Conservation (phyloP, 2,888 invertebrate species). For the Hirtodrosophila cameraria region DNA sequence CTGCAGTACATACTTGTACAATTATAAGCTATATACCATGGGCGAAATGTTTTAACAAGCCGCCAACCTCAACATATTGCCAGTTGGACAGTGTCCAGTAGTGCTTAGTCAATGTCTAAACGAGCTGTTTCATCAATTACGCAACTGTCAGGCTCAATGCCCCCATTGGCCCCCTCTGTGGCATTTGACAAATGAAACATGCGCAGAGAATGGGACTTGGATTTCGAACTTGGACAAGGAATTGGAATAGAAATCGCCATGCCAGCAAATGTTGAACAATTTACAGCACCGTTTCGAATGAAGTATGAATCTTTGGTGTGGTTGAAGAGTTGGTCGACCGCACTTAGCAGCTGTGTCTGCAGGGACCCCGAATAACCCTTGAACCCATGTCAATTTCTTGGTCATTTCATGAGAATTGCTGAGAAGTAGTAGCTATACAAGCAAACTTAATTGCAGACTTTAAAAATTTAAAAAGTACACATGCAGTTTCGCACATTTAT, state of each 20-base stretch:
- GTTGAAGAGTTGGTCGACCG: conserved; percentile 42
- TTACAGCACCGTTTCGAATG: conserved; percentile 30
- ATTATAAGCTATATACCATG: conserved; percentile 18
- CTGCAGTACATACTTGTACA: conserved; percentile 1
- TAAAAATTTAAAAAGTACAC: conserved; percentile 32
- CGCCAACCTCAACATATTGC: conserved; percentile 58
- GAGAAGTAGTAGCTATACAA: conserved; percentile 24
- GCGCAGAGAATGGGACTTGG: conserved; percentile 57
- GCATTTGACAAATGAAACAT: conserved; percentile 75
- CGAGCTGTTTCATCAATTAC: conserved; percentile 73
- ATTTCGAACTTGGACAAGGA: conserved; percentile 3
- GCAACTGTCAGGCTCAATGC: conserved; percentile 36
- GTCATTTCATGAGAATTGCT: conserved; percentile 56
- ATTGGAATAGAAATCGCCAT: conserved; percentile 33
- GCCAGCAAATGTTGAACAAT: conserved; percentile 18
- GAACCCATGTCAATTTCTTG: conserved; percentile 66
- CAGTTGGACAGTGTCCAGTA: conserved; percentile 57
- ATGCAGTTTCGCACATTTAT: conserved; percentile 30
- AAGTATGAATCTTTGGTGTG: conserved; percentile 41
- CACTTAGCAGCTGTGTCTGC: conserved; percentile 48
- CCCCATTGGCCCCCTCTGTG: conserved; percentile 16
- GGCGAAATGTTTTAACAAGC: conserved; percentile 43
- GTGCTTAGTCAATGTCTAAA: conserved; percentile 73
- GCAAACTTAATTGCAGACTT: conserved; percentile 46
- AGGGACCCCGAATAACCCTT: too few species aligned